These are phyloP conservation scores for Sitobion miscanthi DNA, from an alignment of 1,140 invertebrate genomes.

Conservation along the genomic window DNA sequence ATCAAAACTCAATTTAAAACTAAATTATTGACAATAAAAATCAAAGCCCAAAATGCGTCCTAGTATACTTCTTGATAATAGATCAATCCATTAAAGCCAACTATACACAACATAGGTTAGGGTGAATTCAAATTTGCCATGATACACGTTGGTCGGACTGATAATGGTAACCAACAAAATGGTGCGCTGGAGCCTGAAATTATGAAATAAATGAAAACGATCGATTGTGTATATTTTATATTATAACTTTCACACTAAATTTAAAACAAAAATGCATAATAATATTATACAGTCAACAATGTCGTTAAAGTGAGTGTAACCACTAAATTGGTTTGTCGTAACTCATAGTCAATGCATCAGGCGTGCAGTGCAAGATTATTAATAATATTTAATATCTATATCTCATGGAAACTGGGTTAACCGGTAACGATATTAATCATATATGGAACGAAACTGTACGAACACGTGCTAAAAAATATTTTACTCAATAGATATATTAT, in stretches of 20 bases:
- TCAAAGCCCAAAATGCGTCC: too few relatives aligned
- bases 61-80: not conserved
- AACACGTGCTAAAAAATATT: not conserved
- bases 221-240: not conserved
- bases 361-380: not conserved
- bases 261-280: not conserved
- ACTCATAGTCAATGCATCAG: not conserved
- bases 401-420: not conserved
- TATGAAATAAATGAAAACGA: not conserved
- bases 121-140: not conserved
- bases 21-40: not conserved
- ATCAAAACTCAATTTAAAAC: not conserved
- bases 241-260: not conserved
- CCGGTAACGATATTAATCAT: slow-evolving; percentile 17
- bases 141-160: not conserved
- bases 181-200: not conserved
- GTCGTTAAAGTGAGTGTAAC: not conserved
- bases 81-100: not conserved
- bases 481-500: not conserved
- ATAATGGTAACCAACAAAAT: not conserved
- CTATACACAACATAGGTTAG: not conserved
- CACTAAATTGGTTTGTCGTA: not conserved
- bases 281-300: too few relatives aligned
- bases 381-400: not conserved
- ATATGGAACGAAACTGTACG: not conserved